Conservation (phyloP, 2,113 vertebrate genomes). For the Tamias sibiricus region DNA sequence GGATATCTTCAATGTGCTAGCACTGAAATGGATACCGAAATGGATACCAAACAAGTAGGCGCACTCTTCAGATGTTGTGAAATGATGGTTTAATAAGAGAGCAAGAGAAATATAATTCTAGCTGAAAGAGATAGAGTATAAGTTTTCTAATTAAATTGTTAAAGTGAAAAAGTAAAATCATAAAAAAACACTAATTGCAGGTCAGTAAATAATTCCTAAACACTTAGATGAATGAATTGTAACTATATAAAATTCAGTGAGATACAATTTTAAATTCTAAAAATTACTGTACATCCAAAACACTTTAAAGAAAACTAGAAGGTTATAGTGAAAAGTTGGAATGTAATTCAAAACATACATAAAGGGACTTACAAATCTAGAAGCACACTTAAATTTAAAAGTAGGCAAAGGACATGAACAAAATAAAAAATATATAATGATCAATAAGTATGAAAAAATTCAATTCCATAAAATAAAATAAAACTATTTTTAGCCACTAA, state of each 20-base stretch:
- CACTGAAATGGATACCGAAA: neutral
- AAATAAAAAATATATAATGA: neutral
- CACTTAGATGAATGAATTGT: neutral
- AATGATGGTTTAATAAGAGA: constrained; percentile 10
- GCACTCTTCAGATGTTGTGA: neutral
- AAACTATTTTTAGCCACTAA: neutral
- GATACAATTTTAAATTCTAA: neutral
- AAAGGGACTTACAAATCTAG: neutral
- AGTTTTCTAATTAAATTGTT: neutral
- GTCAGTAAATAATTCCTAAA: neutral
- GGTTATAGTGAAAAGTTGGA: neutral
- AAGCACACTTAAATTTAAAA: neutral
- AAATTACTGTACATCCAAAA: neutral
- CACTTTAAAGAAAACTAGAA: neutral
- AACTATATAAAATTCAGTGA: neutral
- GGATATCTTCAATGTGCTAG: neutral
- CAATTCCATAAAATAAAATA: neutral
- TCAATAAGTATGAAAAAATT: neutral
- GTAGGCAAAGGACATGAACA: neutral
- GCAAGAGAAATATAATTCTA: neutral
- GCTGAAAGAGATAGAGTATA: neutral
- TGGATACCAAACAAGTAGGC: neutral
- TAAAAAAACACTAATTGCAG: neutral
- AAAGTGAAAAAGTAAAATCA: constrained; percentile 1
- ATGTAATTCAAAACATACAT: neutral